Base-by-base conservation (phyloP, 2,113 vertebrate species). In the Cebus imitator region DNA sequence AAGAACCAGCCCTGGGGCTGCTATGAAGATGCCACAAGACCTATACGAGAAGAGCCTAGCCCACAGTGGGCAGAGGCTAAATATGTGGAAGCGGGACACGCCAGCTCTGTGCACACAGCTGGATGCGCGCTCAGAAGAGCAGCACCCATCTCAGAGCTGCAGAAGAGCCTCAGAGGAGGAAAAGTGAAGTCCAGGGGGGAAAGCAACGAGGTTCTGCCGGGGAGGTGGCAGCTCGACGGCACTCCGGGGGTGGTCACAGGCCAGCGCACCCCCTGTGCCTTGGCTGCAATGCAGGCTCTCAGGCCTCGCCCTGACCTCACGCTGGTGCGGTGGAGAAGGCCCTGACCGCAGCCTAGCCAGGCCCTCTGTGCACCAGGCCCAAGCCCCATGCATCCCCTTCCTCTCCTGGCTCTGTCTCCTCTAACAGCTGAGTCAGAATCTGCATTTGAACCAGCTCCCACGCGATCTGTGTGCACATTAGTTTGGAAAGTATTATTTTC, bases 71-170 rank as follows among this genome's bases (percentile, higher is more conserved):
- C 37, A 10, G 3, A 1, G 14, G 68, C 78, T n/a, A 2, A 1
- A 2, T 0, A 3, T 1, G 0, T 55, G 8, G 2, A 1, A 52
- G 1, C 8, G 70, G 12, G 18, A 3, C 13, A 4, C 0, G 1
- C 1, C 0, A 2, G 68, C 21, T 1, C 13, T 0, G 21, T 8
- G 80, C 37, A 16, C 1, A 0, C 0, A 2, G 20, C 20, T 18
- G 25, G 10, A 21, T 0, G 9, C 2, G 68, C 1, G n/a, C 68
- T 83, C 45, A 20, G 61, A 8, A 78, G 16, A 55, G 52, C 50
- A 23, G 18, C 76, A 9, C 55, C n/a, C 3, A 5, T 6, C 79
- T 20, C 21, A 37, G 66, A 6, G 40, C 66, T 32, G 9, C 11
- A 3, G n/a, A 57, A 84, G 12, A 68, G 52, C 30, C 76, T 83